Base-by-base conservation (phyloP, 1,140 invertebrate species). In the Lucilia sericata region DNA sequence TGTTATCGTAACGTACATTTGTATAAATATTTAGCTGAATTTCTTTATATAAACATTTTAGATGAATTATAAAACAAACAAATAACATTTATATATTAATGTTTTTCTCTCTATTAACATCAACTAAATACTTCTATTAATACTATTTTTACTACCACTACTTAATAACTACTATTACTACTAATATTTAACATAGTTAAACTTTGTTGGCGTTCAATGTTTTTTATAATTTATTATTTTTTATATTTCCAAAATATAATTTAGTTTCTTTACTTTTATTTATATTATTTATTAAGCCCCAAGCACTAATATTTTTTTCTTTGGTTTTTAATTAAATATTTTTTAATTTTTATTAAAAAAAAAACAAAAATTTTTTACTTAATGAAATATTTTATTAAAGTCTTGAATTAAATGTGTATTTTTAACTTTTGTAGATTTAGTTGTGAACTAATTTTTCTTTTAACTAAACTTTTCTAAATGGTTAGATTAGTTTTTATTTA, bases 151-250 rank as follows among this genome's bases (percentile, higher is more conserved):
- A 60, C 51, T 60, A 60, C 55, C 25, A 30, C 1, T 3, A 30
- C 25, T 30, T 30, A 30, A 30, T 60, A n/a, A 60, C 55, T 60
- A 60, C 13, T 60, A 60, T 14, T 10, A 60, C 21, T 21, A 70
- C 7, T 7, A 70, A 70, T 70, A 70, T 70, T 70, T 70, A 80
- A 80, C 42, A 49, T 80, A 80, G 76, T 80, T 80, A 49, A 80
- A 80, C 76, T 80, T 80, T 80, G 76, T 80, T 80, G 76, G 76
- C 76, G 76, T 80, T 80, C 76, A 49, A 80, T 80, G 76, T 80
- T 80, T 80, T 70, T 30, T 30, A 70, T 70, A 21, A 70, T 70
- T 70, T 70, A 2, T 70, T 7, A 19, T 70, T 70, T 70, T 70
- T 21, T 70, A 70, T 19, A 70, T 21, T 70, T 70, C 65, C 21